A percentile compares a stretch with the other conserved stretches of the same genome.
phyloP scores from a whole-genome alignment of 2,888 invertebrate genomes.

The Athalia circularis region DNA sequence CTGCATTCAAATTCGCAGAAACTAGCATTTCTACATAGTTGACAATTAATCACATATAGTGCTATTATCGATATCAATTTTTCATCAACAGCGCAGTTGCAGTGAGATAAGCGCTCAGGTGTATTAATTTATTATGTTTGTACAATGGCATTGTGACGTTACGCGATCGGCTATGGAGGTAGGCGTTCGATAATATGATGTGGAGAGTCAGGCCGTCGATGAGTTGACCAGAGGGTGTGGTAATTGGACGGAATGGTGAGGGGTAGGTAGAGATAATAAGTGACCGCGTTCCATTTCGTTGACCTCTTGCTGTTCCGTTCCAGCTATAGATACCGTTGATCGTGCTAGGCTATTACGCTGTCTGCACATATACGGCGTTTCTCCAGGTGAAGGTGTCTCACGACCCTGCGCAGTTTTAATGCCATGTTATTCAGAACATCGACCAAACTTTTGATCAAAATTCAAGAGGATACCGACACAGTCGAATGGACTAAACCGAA shows the following conservation, averaged over 20 bases:
- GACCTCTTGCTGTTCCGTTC: conserved; percentile 69
- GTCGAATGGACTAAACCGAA: too few species aligned
- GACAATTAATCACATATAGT: conserved; percentile 19
- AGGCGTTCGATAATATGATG: conserved; percentile 57
- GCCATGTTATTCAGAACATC: not conserved
- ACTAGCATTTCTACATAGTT: not conserved
- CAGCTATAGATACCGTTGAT: conserved; percentile 64
- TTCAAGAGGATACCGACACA: too few species aligned
- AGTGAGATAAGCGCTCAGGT: conserved; percentile 46
- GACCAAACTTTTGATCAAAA: not conserved
- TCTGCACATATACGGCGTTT: conserved; percentile 88
- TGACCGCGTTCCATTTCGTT: conserved; percentile 73
- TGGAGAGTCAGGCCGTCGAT: conserved; percentile 41
- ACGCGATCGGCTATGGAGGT: conserved; percentile 56
- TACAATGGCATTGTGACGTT: conserved; percentile 59
- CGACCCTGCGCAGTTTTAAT: conserved; percentile 74
- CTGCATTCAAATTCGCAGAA: not conserved
- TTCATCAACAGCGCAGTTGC: conserved; percentile 3
- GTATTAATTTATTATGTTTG: conserved; percentile 56
- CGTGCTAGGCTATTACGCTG: conserved; percentile 84
- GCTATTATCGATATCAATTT: not conserved
- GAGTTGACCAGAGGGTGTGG: conserved; percentile 49
- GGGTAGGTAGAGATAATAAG: conserved; percentile 65
- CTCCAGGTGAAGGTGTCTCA: conserved; percentile 85
- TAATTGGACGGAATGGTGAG: conserved; percentile 67